Conservation (phyloP, 2,797 vertebrate genomes). For the Pitangus sulphuratus region DNA sequence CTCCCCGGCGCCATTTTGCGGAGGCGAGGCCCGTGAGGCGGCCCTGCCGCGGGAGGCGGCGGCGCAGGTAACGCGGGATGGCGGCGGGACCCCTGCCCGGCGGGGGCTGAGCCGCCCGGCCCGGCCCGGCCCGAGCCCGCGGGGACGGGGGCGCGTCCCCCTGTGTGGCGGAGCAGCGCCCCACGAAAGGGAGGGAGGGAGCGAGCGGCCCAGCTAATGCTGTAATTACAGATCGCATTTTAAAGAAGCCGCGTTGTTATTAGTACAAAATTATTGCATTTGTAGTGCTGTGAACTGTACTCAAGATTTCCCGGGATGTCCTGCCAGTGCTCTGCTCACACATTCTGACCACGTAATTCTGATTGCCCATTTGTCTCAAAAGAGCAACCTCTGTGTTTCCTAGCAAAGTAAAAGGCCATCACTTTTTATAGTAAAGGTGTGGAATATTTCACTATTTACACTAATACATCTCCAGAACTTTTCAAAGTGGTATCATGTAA, state of each 20-base stretch:
- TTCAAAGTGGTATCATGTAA: not conserved
- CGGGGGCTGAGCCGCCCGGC: not conserved
- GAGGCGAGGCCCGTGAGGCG: not conserved
- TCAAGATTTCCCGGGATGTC: not conserved
- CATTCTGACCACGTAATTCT: not conserved
- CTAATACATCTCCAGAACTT: not conserved
- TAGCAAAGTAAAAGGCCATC: not conserved
- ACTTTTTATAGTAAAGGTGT: not conserved
- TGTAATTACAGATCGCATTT: fast-evolving
- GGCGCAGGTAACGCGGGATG: not conserved
- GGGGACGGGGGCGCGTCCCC: fast-evolving
- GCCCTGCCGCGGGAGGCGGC: not conserved
- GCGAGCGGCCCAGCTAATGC: too few species aligned
- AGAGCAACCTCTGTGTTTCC: not conserved
- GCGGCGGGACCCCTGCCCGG: not conserved
- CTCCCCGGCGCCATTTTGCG: not conserved
- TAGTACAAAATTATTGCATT: not conserved
- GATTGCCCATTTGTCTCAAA: not conserved
- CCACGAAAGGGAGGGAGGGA: too few species aligned
- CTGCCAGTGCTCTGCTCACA: not conserved
- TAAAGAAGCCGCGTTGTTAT: not conserved
- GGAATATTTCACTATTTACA: not conserved
- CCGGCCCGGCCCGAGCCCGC: fast-evolving
- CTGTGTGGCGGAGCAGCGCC: not conserved
- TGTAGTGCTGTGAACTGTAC: not conserved